phyloP scores from a whole-genome alignment of 1,140 invertebrate species.

The Drosophila mayri region DNA sequence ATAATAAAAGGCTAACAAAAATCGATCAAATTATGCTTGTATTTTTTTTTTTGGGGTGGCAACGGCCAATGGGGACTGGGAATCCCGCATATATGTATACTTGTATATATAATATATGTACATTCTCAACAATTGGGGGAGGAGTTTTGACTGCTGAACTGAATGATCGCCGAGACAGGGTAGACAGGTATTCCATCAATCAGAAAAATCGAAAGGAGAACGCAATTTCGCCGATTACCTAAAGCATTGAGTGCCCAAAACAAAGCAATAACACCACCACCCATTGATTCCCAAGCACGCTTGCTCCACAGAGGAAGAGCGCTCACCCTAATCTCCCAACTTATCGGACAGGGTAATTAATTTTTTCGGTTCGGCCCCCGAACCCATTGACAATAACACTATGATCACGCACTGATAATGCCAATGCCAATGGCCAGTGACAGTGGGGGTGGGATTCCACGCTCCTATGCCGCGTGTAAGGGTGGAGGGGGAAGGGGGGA shows the following conservation, averaged over 20 bases:
- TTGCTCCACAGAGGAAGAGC: constrained; percentile 11
- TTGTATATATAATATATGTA: background rate
- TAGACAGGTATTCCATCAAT: constrained; percentile 45
- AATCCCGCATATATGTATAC: background rate
- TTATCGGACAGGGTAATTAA: constrained; percentile 69
- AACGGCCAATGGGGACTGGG: background rate
- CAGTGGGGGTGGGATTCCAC: constrained; percentile 1
- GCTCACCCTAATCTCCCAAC: constrained; percentile 35
- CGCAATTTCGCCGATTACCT: constrained; percentile 44
- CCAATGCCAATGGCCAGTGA: constrained; percentile 23
- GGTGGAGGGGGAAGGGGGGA: background rate
- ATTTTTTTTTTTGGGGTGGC: background rate
- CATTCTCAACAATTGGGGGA: background rate
- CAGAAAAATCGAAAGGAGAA: constrained; percentile 26
- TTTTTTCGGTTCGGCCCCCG: constrained; percentile 52
- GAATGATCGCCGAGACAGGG: constrained; percentile 6
- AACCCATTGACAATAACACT: constrained; percentile 63
- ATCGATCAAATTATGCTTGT: constrained; percentile 32
- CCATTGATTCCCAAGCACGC: background rate
- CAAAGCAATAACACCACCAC: constrained; percentile 29
- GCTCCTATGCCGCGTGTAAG: background rate
- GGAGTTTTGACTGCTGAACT: background rate
- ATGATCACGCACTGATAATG: constrained; percentile 74
- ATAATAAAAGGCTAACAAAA: constrained; percentile 28
- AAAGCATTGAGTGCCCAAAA: constrained; percentile 22